Conservation (phyloP, 2,888 invertebrate genomes). For the Cepaea hortensis region DNA sequence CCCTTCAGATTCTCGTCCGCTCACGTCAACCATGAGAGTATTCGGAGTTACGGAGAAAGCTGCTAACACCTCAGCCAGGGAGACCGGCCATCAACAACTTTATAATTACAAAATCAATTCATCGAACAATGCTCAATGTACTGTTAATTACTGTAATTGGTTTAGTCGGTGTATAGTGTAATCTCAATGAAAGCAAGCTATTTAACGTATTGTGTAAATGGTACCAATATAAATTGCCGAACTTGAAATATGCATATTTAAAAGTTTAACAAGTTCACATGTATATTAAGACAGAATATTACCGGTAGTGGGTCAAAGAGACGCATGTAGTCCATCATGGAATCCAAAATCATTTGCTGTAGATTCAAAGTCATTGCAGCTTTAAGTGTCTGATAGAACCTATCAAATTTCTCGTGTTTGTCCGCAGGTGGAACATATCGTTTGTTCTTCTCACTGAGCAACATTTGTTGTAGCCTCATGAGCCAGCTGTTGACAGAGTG, state of each 20-base stretch:
- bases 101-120: no score
- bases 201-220: no score
- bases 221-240: not conserved
- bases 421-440: conserved; percentile 75
- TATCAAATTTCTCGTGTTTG: conserved; percentile 82
- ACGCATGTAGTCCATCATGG: conserved; percentile 86
- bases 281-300: conserved; percentile 55
- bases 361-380: conserved; percentile 92
- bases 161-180: not conserved
- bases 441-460: conserved; percentile 76
- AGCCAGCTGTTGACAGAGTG: conserved; percentile 71
- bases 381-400: conserved; percentile 89
- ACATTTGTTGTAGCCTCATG: conserved; percentile 75
- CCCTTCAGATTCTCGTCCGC: no score
- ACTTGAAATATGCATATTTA: not conserved
- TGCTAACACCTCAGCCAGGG: no score
- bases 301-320: conserved; percentile 87
- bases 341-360: conserved; percentile 87
- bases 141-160: no score
- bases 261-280: not conserved
- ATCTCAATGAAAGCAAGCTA: not conserved
- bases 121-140: no score
- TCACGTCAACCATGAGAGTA: no score
- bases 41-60: no score
- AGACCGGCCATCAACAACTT: no score